Base-by-base conservation (phyloP, 1,140 invertebrate species). In the Ostrea edulis region DNA sequence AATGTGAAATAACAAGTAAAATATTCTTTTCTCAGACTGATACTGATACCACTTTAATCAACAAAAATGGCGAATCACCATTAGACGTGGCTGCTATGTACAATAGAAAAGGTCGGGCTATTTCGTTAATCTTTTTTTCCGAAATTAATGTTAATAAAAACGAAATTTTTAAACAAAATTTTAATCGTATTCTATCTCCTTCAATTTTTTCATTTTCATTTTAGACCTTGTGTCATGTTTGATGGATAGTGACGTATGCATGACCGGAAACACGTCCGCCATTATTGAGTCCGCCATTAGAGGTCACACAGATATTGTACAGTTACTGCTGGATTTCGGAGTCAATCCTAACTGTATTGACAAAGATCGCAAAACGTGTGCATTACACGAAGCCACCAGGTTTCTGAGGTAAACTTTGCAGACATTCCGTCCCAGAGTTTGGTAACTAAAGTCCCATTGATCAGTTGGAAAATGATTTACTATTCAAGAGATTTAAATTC, bases 261-360 rank as follows among this genome's bases (percentile, higher is more conserved):
- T 92, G 44, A 83, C 55, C 11, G 35, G 84, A 4, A 93, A 93
- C 85, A 91, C 90, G 2, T 87, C 88, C 25, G 93, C 93, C 29
- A 88, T 94, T 25, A 87, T 93, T 35, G 92, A 93, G 84, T 91
- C 94, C 0, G 82, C 93, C 2, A 91, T 93, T 25, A 87, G 93
- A 85, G 93, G 92, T 14, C 87, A 92, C 77, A 87, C 87, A 11
- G 90, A 92, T 53, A 91, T 93, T 22, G 92, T 94, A 1, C 90
- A 93, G 81, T 55, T 94, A 14, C 82, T 94, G n/a, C 87, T 94
- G 52, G 92, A 94, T 81, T 93, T 92, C 88, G 94, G 94, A 0
- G 90, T 92, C 3, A 90, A 92, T 77, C 92, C 92, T 8, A 94
- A 94, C 88, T 53, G 81, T 54, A 65, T 93, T 14, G 89, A 92